A percentile compares a stretch with the other conserved stretches of the same genome.
These are phyloP conservation scores for Epiblema foenella DNA, from an alignment of 2,888 invertebrate species.

Conservation along the genomic window DNA sequence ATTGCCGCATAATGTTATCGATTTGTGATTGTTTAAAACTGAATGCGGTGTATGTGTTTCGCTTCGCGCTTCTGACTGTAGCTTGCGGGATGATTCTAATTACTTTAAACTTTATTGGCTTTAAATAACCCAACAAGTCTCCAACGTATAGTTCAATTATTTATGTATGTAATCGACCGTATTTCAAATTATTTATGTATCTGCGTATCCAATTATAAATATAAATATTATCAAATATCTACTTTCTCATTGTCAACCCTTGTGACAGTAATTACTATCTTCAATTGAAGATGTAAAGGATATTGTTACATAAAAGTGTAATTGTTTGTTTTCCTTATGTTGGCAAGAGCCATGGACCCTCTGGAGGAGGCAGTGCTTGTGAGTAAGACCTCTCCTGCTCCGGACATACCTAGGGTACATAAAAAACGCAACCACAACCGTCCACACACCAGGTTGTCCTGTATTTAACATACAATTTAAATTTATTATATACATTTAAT, in stretches of 20 bases:
- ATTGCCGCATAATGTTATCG: conserved; percentile 74
- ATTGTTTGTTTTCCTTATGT: conserved; percentile 33
- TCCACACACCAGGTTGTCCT: conserved; percentile 77
- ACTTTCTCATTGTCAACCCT: not conserved
- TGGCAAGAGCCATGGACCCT: conserved; percentile 70
- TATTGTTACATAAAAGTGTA: conserved; percentile 1
- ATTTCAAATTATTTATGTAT: conserved; percentile 4
- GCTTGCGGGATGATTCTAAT: conserved; percentile 51
- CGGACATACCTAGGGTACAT: conserved; percentile 78
- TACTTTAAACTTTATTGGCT: conserved; percentile 28
- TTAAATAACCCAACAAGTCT: conserved; percentile 25
- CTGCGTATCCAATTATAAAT: not conserved
- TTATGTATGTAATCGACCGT: conserved; percentile 7
- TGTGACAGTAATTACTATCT: not conserved
- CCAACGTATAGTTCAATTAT: conserved; percentile 20
- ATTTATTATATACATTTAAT: conserved; percentile 41
- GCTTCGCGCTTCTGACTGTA: conserved; percentile 54
- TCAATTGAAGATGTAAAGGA: not conserved
- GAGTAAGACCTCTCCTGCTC: conserved; percentile 61
- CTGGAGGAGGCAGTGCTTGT: conserved; percentile 64
- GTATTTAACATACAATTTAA: conserved; percentile 49
- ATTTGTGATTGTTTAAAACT: conserved; percentile 63
- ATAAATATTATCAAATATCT: not conserved
- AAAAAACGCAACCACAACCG: conserved; percentile 76
- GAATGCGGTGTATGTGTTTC: conserved; percentile 57